A percentile compares a stretch with the other conserved stretches of the same genome.
Evolutionary conservation across 2,888 invertebrate species (phyloP).

Genomic region (Strigamia maritima): DNA sequence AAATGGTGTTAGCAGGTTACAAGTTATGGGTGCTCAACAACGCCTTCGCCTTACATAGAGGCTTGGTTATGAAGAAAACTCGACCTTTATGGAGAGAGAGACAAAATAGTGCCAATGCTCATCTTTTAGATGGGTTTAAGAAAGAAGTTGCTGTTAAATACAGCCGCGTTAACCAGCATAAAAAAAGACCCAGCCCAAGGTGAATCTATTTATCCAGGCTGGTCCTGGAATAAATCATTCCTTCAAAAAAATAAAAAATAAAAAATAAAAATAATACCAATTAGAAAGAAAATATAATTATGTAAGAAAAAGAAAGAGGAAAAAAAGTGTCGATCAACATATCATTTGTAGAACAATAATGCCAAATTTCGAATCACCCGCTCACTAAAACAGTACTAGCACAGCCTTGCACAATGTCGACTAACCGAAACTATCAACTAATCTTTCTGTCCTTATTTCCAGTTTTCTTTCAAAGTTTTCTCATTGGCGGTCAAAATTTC

Average conservation of each 20-base stretch:
- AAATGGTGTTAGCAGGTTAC: constrained; percentile 85
- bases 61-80: constrained; percentile 72
- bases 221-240: not conserved
- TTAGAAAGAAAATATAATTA: not conserved
- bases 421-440: not conserved
- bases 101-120: constrained; percentile 77
- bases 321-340: not conserved
- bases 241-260: not conserved
- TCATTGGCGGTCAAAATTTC: constrained; percentile 21
- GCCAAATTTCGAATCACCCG: not conserved
- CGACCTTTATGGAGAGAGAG: constrained; percentile 82
- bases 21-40: constrained; percentile 83
- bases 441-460: constrained; percentile 6
- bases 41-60: constrained; percentile 86
- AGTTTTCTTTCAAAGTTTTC: constrained; percentile 19
- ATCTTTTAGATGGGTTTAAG: constrained; percentile 78
- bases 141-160: constrained; percentile 75
- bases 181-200: constrained; percentile 33
- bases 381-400: not conserved
- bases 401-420: not conserved
- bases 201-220: constrained; percentile 24
- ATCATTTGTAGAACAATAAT: constrained; percentile 7
- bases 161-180: constrained; percentile 45
- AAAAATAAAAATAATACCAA: not conserved
- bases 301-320: not conserved